Percentiles rank a stretch among this genome's conserved stretches.
Evolutionary conservation across 2,113 vertebrate species (phyloP).

Genomic region (Paracyprichromis sp.): DNA sequence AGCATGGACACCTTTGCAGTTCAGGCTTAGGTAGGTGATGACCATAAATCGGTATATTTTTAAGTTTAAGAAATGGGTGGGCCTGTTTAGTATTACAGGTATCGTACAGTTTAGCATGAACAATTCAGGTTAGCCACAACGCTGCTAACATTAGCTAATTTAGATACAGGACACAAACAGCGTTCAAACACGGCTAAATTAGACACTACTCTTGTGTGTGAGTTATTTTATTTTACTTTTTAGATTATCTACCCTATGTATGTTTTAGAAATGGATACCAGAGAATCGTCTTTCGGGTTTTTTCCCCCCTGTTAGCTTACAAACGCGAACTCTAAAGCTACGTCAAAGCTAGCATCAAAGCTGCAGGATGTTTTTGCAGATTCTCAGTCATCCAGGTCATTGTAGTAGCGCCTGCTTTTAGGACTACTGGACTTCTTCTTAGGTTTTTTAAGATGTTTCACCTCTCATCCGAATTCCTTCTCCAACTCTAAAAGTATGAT

Average conservation of each 20-base stretch:
- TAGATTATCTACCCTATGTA: not conserved
- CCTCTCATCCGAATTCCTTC: not conserved
- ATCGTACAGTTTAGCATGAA: not conserved
- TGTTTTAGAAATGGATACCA: not conserved
- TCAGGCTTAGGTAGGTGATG: slow-evolving; percentile 16
- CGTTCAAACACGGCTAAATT: not conserved
- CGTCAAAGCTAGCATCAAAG: not conserved
- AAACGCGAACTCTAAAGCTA: not conserved
- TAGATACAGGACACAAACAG: not conserved
- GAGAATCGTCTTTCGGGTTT: not conserved
- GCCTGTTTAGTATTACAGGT: not conserved
- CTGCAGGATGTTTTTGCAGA: not conserved
- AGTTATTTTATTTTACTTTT: not conserved
- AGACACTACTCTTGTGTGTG: fast-evolving
- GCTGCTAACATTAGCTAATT: not conserved
- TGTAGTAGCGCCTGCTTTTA: not conserved
- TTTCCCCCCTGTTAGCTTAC: not conserved
- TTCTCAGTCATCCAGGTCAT: not conserved
- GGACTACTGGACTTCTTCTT: not conserved
- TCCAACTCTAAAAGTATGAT: not conserved
- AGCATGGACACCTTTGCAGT: slow-evolving; percentile 14
- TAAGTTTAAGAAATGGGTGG: not conserved
- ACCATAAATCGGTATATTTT: not conserved
- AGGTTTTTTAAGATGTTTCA: not conserved
- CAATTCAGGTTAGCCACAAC: not conserved